A percentile compares a stretch with the other conserved stretches of the same genome.
Evolutionary conservation across 2,797 vertebrate genomes (phyloP).

Genomic region (Carapus acus): DNA sequence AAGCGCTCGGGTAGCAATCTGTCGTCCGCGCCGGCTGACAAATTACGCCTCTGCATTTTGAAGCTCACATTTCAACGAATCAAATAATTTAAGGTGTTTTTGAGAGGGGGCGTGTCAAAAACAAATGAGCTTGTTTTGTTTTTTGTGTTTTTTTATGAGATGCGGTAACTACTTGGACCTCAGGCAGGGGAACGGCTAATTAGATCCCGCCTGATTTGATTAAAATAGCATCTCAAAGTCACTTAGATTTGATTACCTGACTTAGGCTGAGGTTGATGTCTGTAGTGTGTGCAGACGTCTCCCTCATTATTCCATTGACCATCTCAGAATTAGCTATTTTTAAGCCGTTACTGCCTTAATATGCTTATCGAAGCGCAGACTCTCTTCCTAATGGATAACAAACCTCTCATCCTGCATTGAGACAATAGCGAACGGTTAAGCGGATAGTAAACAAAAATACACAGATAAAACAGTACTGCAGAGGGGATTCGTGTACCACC

Average conservation of each 20-base stretch:
- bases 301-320: neutral
- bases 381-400: too few relatives aligned
- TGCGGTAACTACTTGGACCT: neutral
- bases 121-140: neutral
- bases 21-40: too few relatives aligned
- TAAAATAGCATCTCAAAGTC: constrained; percentile 7
- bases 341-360: too few relatives aligned
- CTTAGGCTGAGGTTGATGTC: constrained; percentile 1
- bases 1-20: neutral
- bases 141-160: too few relatives aligned
- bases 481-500: too few relatives aligned
- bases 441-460: too few relatives aligned
- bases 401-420: too few relatives aligned
- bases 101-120: neutral
- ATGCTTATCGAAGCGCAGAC: too few relatives aligned
- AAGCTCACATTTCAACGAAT: neutral
- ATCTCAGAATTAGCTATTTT: neutral
- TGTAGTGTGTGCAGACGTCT: constrained; percentile 5
- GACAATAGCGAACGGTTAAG: too few relatives aligned
- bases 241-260: constrained; percentile 17
- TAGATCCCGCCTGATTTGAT: neutral
- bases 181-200: neutral
- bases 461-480: too few relatives aligned
- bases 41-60: too few relatives aligned
- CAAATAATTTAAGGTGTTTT: neutral